phyloP scores from a whole-genome alignment of 2,797 vertebrate genomes.

The Melanotaenia trifasciata region DNA sequence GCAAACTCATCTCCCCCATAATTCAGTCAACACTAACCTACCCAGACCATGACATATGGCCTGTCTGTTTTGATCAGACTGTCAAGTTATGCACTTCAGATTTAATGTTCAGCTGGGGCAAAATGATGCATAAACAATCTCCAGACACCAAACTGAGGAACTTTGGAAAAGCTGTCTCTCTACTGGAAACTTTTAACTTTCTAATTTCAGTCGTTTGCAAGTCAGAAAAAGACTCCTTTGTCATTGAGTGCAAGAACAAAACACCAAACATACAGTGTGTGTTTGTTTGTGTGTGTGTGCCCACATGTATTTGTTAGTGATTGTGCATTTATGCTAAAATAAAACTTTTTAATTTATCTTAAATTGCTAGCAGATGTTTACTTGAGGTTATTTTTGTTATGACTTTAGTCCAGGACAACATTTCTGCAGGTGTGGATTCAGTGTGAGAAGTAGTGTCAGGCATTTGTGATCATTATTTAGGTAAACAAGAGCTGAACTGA shows the following conservation, averaged over 20 bases:
- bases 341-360: conserved; percentile 29
- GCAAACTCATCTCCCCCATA: conserved; percentile 12
- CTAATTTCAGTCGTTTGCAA: conserved; percentile 32
- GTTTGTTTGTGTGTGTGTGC: conserved; percentile 2
- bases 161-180: conserved; percentile 43
- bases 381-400: conserved; percentile 14
- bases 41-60: conserved; percentile 57
- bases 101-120: conserved; percentile 57
- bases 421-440: conserved; percentile 12
- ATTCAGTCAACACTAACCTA: conserved; percentile 25
- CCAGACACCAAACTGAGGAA: conserved; percentile 40
- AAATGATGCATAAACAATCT: conserved; percentile 54
- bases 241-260: conserved; percentile 11
- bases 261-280: background rate
- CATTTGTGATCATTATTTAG: conserved; percentile 9
- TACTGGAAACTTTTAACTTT: conserved; percentile 47
- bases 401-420: background rate
- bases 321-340: conserved; percentile 9
- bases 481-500: background rate
- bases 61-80: conserved; percentile 58
- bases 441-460: conserved; percentile 1
- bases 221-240: conserved; percentile 25
- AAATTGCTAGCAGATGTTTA: background rate
- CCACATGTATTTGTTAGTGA: conserved; percentile 8
- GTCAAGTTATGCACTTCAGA: conserved; percentile 47